phyloP scores from a whole-genome alignment of 92 coral and sea anemone genomes.

The Porites cylindrica region DNA sequence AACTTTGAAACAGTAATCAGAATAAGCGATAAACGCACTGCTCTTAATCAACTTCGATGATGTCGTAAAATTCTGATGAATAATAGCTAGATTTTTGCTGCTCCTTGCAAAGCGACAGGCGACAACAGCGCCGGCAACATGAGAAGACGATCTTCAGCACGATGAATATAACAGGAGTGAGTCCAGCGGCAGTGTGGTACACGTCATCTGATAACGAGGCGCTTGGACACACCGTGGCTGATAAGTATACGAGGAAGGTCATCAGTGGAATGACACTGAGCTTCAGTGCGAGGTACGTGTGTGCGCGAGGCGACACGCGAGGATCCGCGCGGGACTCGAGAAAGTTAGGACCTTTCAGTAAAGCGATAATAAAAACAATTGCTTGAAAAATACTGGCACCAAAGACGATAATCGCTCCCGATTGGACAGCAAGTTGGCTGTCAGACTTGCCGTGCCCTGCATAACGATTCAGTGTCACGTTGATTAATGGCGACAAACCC shows the following conservation, averaged over 20 bases:
- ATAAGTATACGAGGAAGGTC: slow-evolving; percentile 68
- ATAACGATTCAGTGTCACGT: slow-evolving; percentile 82
- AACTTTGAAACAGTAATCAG: no score
- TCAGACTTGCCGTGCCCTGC: slow-evolving; percentile 62
- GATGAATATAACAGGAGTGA: slow-evolving; percentile 86
- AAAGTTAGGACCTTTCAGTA: slow-evolving; percentile 73
- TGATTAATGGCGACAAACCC: slow-evolving; percentile 88
- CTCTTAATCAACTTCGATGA: background rate
- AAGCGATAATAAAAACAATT: slow-evolving; percentile 78
- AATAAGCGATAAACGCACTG: no score
- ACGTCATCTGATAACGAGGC: slow-evolving; percentile 60
- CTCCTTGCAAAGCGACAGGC: background rate
- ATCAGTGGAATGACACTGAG: slow-evolving; percentile 80
- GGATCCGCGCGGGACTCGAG: slow-evolving; percentile 76
- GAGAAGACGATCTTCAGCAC: slow-evolving; percentile 70
- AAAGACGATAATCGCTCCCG: slow-evolving; percentile 83
- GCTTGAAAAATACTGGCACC: slow-evolving; percentile 86
- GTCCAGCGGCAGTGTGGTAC: slow-evolving; percentile 78
- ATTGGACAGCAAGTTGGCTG: slow-evolving; percentile 80
- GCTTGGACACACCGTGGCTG: slow-evolving; percentile 55
- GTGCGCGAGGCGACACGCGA: slow-evolving; percentile 78
- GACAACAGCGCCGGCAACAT: slow-evolving; percentile 31
- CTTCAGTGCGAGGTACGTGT: slow-evolving; percentile 86
- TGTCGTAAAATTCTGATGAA: slow-evolving; percentile 14
- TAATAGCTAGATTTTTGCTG: background rate